Evolutionary conservation across 1,140 invertebrate genomes (phyloP).

Genomic region (Bombyx mori): DNA sequence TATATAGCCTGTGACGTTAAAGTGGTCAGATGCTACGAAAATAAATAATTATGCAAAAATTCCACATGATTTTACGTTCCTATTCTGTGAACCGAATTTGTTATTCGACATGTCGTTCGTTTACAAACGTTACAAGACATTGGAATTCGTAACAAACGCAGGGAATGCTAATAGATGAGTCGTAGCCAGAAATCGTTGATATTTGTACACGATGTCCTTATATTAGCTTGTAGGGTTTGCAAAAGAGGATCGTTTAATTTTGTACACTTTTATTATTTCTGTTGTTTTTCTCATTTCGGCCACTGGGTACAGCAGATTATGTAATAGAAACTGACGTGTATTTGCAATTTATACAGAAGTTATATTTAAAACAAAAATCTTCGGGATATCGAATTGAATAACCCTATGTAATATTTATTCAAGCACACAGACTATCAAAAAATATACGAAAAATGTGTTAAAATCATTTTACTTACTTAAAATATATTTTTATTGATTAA

Average conservation of each 20-base stretch:
- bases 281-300: too few species aligned
- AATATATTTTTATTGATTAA: too few species aligned
- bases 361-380: too few species aligned
- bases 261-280: conserved; percentile 6
- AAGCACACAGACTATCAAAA: too few species aligned
- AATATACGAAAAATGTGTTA: too few species aligned
- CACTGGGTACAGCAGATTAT: too few species aligned
- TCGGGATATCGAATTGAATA: too few species aligned
- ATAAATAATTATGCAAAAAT: conserved; percentile 16
- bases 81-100: conserved; percentile 31
- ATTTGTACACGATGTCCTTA: conserved; percentile 18
- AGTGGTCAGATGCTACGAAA: background rate
- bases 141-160: conserved; percentile 33
- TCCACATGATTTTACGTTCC: conserved; percentile 2
- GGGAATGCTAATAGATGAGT: conserved; percentile 33
- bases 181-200: conserved; percentile 17
- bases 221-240: conserved; percentile 25
- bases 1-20: background rate
- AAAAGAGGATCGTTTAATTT: conserved; percentile 15
- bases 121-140: conserved; percentile 9
- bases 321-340: too few species aligned
- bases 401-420: too few species aligned
- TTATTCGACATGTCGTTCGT: conserved; percentile 11
- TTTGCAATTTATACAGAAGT: too few species aligned
- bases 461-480: too few species aligned